Conservation (phyloP, 2,888 invertebrate genomes). For the Encarsia formosa region DNA sequence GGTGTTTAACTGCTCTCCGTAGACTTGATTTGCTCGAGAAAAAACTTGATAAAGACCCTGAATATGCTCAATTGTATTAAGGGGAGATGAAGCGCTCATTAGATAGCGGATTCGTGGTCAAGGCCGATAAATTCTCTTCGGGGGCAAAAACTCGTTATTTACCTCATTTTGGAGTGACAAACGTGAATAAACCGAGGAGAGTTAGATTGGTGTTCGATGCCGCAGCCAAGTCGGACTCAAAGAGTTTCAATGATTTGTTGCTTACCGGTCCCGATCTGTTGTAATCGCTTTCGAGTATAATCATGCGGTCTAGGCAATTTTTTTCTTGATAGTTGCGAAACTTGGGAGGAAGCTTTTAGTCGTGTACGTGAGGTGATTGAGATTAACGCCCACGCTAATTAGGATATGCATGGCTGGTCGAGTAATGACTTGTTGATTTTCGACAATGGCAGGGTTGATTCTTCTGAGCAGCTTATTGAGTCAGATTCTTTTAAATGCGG, state of each 20-base stretch:
- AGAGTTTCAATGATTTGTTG: constrained; percentile 1
- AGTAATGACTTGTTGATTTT: background rate
- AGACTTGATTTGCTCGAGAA: constrained; percentile 7
- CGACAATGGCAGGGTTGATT: background rate
- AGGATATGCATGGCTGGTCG: background rate
- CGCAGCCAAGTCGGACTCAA: background rate
- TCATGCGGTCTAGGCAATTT: background rate
- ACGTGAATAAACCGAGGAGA: background rate
- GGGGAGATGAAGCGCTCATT: constrained; percentile 6
- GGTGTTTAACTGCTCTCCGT: background rate
- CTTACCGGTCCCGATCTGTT: background rate
- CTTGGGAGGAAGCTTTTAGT: background rate
- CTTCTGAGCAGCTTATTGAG: background rate
- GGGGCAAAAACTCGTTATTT: constrained; percentile 11
- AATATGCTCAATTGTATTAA: too few relatives aligned
- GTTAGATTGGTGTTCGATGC: constrained; percentile 1
- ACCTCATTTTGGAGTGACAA: background rate
- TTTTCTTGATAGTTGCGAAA: background rate
- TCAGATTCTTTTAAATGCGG: too few relatives aligned
- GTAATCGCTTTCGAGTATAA: background rate
- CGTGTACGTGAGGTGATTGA: background rate
- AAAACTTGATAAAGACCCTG: constrained; percentile 4
- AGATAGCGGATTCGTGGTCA: constrained; percentile 6
- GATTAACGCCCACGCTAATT: background rate
- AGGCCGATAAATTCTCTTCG: background rate